Evolutionary conservation across 2,797 vertebrate genomes (phyloP).

Genomic region (Malurus leucopterus): DNA sequence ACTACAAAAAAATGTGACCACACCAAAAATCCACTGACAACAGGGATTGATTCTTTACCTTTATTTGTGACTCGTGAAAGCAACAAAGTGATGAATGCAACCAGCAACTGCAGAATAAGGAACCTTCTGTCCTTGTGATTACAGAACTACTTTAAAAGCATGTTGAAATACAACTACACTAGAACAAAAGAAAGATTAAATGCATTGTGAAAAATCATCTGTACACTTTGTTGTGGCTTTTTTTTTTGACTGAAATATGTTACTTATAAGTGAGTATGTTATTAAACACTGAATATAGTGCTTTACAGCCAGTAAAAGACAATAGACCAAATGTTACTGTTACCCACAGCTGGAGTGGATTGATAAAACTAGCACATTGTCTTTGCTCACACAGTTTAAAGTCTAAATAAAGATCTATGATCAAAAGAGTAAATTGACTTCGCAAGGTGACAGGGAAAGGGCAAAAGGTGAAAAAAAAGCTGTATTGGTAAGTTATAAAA

Average conservation of each 20-base stretch:
- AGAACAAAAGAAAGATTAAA: constrained; percentile 21
- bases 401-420: constrained; percentile 32
- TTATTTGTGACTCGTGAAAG: not conserved
- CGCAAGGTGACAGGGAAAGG: constrained; percentile 23
- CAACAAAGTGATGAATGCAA: not conserved
- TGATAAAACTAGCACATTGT: constrained; percentile 43
- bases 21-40: not conserved
- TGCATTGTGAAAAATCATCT: not conserved
- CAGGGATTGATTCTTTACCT: not conserved
- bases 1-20: not conserved
- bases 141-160: not conserved
- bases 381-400: constrained; percentile 32
- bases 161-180: not conserved
- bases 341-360: constrained; percentile 22
- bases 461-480: constrained; percentile 20
- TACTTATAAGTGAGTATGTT: constrained; percentile 34
- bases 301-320: constrained; percentile 52
- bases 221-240: not conserved
- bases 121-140: not conserved
- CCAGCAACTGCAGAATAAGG: not conserved
- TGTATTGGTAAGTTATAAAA: not conserved
- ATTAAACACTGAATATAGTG: constrained; percentile 21
- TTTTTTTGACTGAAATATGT: not conserved
- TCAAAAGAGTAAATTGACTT: constrained; percentile 19
- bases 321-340: constrained; percentile 46